Evolutionary conservation across 1,140 invertebrate genomes (phyloP), one percentile per base, ranked within the genome.

Genomic region (Drosophila pruinosa): DNA sequence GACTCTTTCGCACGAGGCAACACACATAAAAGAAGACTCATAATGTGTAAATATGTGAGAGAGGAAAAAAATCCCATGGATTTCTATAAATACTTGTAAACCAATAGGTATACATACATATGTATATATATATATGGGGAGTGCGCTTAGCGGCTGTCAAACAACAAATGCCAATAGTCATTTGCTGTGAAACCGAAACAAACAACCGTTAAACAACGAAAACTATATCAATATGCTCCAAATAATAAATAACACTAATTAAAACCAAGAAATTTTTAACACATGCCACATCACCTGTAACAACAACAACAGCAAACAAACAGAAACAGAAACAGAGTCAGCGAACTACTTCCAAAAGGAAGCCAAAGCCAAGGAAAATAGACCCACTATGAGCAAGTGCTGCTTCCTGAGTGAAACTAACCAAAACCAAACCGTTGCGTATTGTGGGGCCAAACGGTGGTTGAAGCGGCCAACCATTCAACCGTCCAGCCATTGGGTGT

Each of bases 241-340:
- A 90, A 90, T 90, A 89, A 80, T 90, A 86, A 90, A 90, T 86
- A 80, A 80, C 89, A 90, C 89, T 90, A 90, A 90, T 90, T 90
- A 90, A 90, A 90, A 43, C 62, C 69, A 83, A 89, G 89, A 90
- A 90, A 79, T 67, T 80, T 86, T 83, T 90, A 90, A 89, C 89
- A 90, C 76, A 79, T 89, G 63, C 71, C 61, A 68, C 63, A 68
- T 38, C 24, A 70, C 22, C 43, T n/a, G 14, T 38, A 72, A 39
- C 19, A 64, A 45, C 24, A 48, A 36, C 22, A 36, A 12, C 17
- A 61, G 36, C 57, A 48, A 36, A 36, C 48, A 62, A 47, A 17
- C n/a, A 75, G 39, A 56, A 34, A 34, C 31, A 34, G 31, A 0
- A 10, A 14, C 21, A 73, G 53, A 15, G 38, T 43, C 36, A 28